Evolutionary conservation across 2,113 vertebrate genomes (phyloP).

Genomic region (Malurus alboscapulatus): DNA sequence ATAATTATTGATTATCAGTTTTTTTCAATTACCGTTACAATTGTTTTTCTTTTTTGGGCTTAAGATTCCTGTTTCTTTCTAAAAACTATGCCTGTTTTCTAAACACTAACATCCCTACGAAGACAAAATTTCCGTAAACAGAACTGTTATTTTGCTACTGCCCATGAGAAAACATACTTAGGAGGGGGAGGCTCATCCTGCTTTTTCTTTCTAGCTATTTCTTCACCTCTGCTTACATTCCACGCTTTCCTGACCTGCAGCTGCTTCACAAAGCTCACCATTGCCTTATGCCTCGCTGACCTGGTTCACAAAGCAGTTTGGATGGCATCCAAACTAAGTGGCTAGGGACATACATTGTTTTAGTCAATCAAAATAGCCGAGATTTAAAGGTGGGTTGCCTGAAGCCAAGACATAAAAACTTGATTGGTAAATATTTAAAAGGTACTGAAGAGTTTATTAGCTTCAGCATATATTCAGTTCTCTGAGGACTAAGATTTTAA

Average conservation of each 20-base stretch:
- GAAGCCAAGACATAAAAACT: neutral
- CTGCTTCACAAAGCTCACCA: neutral
- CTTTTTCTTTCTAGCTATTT: neutral
- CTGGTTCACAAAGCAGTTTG: neutral
- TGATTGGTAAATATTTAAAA: neutral
- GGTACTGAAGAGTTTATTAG: neutral
- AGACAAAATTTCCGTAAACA: neutral
- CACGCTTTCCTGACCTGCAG: neutral
- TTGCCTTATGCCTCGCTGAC: neutral
- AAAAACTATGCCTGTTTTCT: neutral
- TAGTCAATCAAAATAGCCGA: neutral
- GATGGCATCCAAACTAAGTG: neutral
- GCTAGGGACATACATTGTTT: neutral
- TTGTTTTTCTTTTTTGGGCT: neutral
- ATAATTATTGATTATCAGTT: neutral
- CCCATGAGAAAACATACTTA: neutral
- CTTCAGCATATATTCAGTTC: neutral
- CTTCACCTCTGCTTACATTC: neutral
- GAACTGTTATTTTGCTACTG: neutral
- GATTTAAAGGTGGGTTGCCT: neutral
- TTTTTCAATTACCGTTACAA: neutral
- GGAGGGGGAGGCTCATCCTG: neutral
- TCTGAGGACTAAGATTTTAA: neutral
- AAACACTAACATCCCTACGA: neutral
- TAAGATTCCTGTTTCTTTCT: neutral